phyloP scores from a whole-genome alignment of 2,888 invertebrate species.

The Ophraella communa region DNA sequence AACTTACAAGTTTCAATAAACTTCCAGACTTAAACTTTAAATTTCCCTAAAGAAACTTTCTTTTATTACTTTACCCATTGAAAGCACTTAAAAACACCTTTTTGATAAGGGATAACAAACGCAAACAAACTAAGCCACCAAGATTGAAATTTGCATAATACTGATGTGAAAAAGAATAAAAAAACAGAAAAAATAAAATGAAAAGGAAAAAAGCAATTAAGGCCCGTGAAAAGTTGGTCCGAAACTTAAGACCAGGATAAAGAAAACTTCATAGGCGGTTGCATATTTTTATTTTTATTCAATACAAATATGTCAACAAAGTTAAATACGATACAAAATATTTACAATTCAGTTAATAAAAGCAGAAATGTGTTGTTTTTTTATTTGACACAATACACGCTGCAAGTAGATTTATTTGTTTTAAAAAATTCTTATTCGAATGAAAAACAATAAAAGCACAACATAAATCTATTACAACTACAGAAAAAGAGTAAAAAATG shows the following conservation, averaged over 20 bases:
- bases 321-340: too few relatives aligned
- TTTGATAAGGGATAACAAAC: constrained; percentile 17
- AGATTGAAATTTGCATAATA: constrained; percentile 21
- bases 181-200: not conserved
- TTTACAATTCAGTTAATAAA: too few relatives aligned
- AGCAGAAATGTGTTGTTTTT: too few relatives aligned
- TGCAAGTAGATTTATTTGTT: too few relatives aligned
- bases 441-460: too few relatives aligned
- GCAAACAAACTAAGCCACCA: constrained; percentile 16
- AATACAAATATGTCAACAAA: too few relatives aligned
- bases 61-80: constrained; percentile 12
- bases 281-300: not conserved
- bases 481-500: too few relatives aligned
- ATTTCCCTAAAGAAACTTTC: constrained; percentile 1
- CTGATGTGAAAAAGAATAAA: not conserved
- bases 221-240: constrained; percentile 4
- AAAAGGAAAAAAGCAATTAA: constrained; percentile 15
- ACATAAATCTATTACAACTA: too few relatives aligned
- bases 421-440: too few relatives aligned
- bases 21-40: constrained; percentile 7
- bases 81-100: constrained; percentile 19
- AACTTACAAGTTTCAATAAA: not conserved
- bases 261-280: not conserved
- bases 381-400: too few relatives aligned
- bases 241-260: not conserved